Percentiles rank a stretch among this genome's conserved stretches.
Conservation (phyloP, 2,797 vertebrate species). For the Ctenopoma multispine region DNA sequence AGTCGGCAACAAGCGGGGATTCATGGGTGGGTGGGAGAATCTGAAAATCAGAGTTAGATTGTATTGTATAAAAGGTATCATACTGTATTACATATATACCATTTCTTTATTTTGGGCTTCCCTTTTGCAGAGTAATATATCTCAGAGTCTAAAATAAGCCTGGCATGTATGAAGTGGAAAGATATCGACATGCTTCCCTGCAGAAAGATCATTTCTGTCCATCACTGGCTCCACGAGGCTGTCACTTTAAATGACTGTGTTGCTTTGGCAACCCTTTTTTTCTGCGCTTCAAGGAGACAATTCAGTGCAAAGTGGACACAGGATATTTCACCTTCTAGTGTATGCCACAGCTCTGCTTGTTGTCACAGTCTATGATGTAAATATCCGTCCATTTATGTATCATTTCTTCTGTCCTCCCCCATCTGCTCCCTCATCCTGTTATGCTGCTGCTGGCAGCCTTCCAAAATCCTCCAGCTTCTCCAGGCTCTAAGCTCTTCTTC, state of each 20-base stretch:
- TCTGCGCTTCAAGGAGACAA: constrained; percentile 11
- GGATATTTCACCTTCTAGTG: constrained; percentile 6
- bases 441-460: constrained; percentile 57
- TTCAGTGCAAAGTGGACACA: not conserved
- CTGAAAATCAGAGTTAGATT: constrained; percentile 5
- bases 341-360: constrained; percentile 32
- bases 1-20: not conserved
- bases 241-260: constrained; percentile 2
- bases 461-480: constrained; percentile 39
- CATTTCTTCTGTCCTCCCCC: constrained; percentile 37
- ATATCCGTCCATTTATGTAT: constrained; percentile 50
- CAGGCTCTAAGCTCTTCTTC: constrained; percentile 34
- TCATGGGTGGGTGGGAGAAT: not conserved
- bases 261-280: constrained; percentile 10
- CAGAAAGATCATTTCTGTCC: constrained; percentile 6
- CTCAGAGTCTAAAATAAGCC: not conserved
- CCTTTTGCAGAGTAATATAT: not conserved
- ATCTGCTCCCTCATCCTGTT: constrained; percentile 68
- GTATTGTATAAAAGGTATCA: not conserved
- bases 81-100: not conserved
- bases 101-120: not conserved
- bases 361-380: constrained; percentile 43
- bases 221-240: constrained; percentile 1
- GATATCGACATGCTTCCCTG: not conserved
- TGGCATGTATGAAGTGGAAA: not conserved